These are phyloP conservation scores for Xestoiulus laeticollis DNA, from an alignment of 2,888 invertebrate species.

Conservation along the genomic window DNA sequence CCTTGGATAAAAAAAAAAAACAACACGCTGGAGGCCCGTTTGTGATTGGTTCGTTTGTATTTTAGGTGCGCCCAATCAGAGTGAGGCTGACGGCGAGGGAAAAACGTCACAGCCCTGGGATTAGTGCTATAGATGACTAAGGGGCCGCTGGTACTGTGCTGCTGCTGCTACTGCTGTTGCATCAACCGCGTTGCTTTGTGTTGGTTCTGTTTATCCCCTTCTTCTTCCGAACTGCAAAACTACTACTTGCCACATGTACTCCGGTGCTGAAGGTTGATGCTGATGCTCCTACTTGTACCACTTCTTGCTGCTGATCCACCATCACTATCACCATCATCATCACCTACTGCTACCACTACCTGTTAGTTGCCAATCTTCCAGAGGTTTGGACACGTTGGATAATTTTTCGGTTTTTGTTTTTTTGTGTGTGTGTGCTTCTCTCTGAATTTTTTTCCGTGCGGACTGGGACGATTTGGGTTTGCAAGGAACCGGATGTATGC, in stretches of 20 bases:
- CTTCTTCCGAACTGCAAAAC: too few species aligned
- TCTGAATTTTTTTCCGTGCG: neutral
- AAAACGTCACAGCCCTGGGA: neutral
- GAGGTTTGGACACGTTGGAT: neutral
- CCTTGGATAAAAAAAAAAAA: neutral
- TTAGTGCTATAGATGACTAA: neutral
- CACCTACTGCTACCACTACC: too few species aligned
- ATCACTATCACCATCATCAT: too few species aligned
- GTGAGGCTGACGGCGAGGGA: constrained; percentile 36
- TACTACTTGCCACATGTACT: constrained; percentile 10
- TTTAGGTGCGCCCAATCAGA: constrained; percentile 42
- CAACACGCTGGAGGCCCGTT: constrained; percentile 19
- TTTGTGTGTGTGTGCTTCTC: too few species aligned
- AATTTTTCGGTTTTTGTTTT: neutral
- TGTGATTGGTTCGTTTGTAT: constrained; percentile 50
- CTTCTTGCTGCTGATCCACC: too few species aligned
- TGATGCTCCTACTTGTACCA: neutral
- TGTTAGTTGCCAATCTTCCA: neutral
- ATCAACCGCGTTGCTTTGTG: neutral
- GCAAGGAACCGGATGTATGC: constrained; percentile 3
- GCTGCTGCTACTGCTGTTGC: neutral
- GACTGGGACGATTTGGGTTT: neutral
- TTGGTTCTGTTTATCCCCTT: constrained; percentile 17
- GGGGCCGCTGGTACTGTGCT: neutral
- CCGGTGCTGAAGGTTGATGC: neutral